Percentiles rank a stretch among this genome's conserved stretches.
These are phyloP conservation scores for Drosophila lini DNA, from an alignment of 1,140 invertebrate species.

Conservation along the genomic window DNA sequence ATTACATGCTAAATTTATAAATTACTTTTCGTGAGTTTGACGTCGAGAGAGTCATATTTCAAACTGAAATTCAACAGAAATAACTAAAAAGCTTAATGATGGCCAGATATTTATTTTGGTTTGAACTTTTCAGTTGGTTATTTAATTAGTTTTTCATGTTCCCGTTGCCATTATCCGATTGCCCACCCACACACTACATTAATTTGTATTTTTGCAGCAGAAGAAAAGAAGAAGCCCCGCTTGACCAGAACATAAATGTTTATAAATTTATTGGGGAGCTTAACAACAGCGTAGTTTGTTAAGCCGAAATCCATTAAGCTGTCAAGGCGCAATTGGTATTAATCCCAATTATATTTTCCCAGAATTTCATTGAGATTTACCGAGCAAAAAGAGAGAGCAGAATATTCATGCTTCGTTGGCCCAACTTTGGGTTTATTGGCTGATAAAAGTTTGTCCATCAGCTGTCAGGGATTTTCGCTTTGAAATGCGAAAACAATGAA, in stretches of 20 bases:
- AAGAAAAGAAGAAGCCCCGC: background rate
- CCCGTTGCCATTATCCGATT: conserved; percentile 1
- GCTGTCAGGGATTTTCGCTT: conserved; percentile 27
- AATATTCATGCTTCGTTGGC: conserved; percentile 5
- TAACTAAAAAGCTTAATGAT: background rate
- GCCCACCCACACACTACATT: conserved; percentile 4
- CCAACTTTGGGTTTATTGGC: conserved; percentile 24
- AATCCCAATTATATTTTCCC: conserved; percentile 25
- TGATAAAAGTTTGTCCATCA: conserved; percentile 46
- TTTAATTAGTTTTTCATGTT: conserved; percentile 13
- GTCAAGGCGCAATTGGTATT: conserved; percentile 37
- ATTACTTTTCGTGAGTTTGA: conserved; percentile 57
- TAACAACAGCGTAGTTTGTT: background rate
- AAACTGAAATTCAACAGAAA: conserved; percentile 1
- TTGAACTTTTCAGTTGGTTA: conserved; percentile 7
- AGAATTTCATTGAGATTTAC: conserved; percentile 28
- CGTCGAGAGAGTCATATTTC: conserved; percentile 11
- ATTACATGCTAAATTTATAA: conserved; percentile 47
- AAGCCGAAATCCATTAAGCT: conserved; percentile 31
- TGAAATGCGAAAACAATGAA: conserved; percentile 47
- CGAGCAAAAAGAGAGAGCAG: background rate
- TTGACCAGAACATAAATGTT: conserved; percentile 11
- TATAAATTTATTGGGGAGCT: conserved; percentile 9
- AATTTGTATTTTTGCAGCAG: background rate
- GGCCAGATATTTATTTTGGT: background rate